Percentiles rank a stretch among this genome's conserved stretches.
Evolutionary conservation across 1,140 invertebrate species (phyloP).

Genomic region (Heliconius congener): DNA sequence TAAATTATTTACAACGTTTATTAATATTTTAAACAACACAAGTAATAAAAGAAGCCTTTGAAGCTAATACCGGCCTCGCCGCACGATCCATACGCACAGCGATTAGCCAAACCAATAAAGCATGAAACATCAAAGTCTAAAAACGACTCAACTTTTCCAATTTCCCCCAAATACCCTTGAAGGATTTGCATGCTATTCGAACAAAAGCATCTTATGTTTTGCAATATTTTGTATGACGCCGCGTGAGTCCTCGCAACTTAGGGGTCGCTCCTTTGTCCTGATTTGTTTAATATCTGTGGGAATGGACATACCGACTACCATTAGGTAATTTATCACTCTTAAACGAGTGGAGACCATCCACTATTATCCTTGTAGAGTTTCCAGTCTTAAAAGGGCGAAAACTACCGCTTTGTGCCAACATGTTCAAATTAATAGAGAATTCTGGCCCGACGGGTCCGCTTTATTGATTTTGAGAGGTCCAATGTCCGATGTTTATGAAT

Average conservation of each 20-base stretch:
- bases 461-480: slow-evolving; percentile 55
- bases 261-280: slow-evolving; percentile 66
- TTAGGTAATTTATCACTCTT: slow-evolving; percentile 80
- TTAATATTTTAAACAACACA: background rate
- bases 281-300: slow-evolving; percentile 77
- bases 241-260: slow-evolving; percentile 62
- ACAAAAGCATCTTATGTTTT: slow-evolving; percentile 59
- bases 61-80: slow-evolving; percentile 32
- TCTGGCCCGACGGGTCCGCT: slow-evolving; percentile 51
- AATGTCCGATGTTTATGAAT: slow-evolving; percentile 66
- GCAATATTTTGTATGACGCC: slow-evolving; percentile 72
- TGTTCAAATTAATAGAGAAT: slow-evolving; percentile 58
- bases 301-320: slow-evolving; percentile 78
- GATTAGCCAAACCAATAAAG: slow-evolving; percentile 54
- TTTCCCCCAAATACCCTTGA: slow-evolving; percentile 66
- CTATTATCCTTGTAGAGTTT: slow-evolving; percentile 64
- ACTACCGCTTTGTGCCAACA: slow-evolving; percentile 53
- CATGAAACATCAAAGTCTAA: slow-evolving; percentile 67
- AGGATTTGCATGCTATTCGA: slow-evolving; percentile 70
- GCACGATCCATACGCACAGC: slow-evolving; percentile 38
- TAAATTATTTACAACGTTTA: background rate
- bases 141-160: slow-evolving; percentile 70
- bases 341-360: slow-evolving; percentile 66
- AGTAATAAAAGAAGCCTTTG: slow-evolving; percentile 29
- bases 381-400: slow-evolving; percentile 58